Conservation (phyloP, 2,888 invertebrate species). For the Xylophagus ater region DNA sequence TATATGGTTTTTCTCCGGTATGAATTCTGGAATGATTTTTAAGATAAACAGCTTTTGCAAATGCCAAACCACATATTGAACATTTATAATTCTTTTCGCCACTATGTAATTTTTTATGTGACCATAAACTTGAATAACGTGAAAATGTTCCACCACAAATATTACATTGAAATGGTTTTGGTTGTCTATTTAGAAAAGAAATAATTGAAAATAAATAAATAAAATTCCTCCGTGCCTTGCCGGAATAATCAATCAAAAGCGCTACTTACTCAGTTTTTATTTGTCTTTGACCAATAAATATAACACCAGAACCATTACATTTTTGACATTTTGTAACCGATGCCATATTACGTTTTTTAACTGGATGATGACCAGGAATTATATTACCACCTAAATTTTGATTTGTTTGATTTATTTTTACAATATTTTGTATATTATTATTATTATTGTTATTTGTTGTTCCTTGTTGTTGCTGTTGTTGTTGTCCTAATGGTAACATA, state of each 20-base stretch:
- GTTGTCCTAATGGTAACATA: slow-evolving; percentile 34
- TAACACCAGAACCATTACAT: slow-evolving; percentile 79
- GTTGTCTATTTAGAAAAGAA: slow-evolving; percentile 31
- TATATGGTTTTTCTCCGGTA: slow-evolving; percentile 74
- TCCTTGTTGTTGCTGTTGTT: slow-evolving; percentile 26
- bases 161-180: slow-evolving; percentile 81
- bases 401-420: slow-evolving; percentile 8
- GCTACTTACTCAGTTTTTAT: slow-evolving; percentile 33
- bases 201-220: neutral
- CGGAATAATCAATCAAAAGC: slow-evolving; percentile 12
- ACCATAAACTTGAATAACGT: slow-evolving; percentile 79
- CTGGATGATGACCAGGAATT: slow-evolving; percentile 56
- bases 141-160: slow-evolving; percentile 76
- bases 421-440: slow-evolving; percentile 12
- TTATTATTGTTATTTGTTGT: slow-evolving; percentile 10
- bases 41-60: slow-evolving; percentile 81
- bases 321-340: slow-evolving; percentile 80
- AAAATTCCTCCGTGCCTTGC: neutral
- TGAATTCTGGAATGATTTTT: slow-evolving; percentile 83
- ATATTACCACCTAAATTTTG: neutral
- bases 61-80: slow-evolving; percentile 75
- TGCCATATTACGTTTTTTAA: slow-evolving; percentile 70
- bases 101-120: slow-evolving; percentile 76
- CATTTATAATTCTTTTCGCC: slow-evolving; percentile 78
- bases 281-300: slow-evolving; percentile 37